Percentiles rank a stretch among this genome's conserved stretches.
These are phyloP conservation scores for Episyrphus balteatus DNA, from an alignment of 1,140 invertebrate genomes.

Conservation along the genomic window DNA sequence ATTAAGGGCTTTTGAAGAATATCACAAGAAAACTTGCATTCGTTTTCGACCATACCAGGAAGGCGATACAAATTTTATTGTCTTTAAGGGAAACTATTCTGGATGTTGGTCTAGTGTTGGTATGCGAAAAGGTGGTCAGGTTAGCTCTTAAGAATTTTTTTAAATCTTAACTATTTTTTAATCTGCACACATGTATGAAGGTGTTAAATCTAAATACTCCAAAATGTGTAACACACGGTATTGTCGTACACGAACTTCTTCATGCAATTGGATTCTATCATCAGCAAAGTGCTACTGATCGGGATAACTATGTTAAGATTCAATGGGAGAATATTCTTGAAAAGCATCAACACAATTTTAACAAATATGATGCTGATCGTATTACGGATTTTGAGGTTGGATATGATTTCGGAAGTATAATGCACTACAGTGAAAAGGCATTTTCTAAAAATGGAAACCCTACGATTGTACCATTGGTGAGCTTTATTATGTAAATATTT, in stretches of 20 bases:
- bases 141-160: background rate
- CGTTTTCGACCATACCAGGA: constrained; percentile 57
- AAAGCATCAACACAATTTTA: constrained; percentile 56
- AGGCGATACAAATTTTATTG: constrained; percentile 47
- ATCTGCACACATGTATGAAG: background rate
- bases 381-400: constrained; percentile 49
- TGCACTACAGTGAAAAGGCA: constrained; percentile 56
- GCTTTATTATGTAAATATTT: background rate
- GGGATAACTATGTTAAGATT: constrained; percentile 57
- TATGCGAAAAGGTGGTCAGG: constrained; percentile 44
- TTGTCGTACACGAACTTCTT: constrained; percentile 54
- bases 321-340: constrained; percentile 50
- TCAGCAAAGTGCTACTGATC: constrained; percentile 58
- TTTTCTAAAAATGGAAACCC: constrained; percentile 51
- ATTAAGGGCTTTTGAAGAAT: constrained; percentile 52
- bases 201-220: constrained; percentile 44
- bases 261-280: constrained; percentile 63
- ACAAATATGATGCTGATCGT: constrained; percentile 50
- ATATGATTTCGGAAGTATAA: constrained; percentile 60
- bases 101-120: constrained; percentile 77
- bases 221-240: constrained; percentile 42
- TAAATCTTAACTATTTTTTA: background rate
- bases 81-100: constrained; percentile 51
- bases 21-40: constrained; percentile 60
- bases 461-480: constrained; percentile 47